Evolutionary conservation across 1,140 invertebrate genomes (phyloP).

Genomic region (Aplysia californica): DNA sequence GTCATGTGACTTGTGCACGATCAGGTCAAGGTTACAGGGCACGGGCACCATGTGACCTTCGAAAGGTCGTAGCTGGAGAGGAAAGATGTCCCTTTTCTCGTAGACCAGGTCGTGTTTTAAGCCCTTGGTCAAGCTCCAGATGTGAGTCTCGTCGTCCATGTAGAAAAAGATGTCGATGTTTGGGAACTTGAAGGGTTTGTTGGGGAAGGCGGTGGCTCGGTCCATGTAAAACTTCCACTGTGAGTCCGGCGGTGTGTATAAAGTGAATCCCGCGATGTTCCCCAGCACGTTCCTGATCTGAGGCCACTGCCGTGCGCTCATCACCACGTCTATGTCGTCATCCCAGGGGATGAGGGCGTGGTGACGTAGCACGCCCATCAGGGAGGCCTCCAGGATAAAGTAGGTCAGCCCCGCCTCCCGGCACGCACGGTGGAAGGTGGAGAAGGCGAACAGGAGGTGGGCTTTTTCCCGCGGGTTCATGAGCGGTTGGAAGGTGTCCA

Average conservation of each 20-base stretch:
- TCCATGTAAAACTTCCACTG: slow-evolving; percentile 56
- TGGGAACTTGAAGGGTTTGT: slow-evolving; percentile 49
- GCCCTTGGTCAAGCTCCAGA: slow-evolving; percentile 48
- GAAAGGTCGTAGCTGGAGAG: slow-evolving; percentile 44
- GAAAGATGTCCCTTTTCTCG: slow-evolving; percentile 52
- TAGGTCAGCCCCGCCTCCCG: slow-evolving; percentile 42
- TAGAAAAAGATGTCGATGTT: slow-evolving; percentile 62
- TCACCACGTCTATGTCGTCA: slow-evolving; percentile 57
- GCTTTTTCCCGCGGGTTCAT: slow-evolving; percentile 27
- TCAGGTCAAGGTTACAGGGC: slow-evolving; percentile 41
- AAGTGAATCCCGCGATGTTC: slow-evolving; percentile 28
- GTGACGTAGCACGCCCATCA: slow-evolving; percentile 52
- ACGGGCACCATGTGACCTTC: slow-evolving; percentile 42
- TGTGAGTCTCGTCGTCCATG: slow-evolving; percentile 52
- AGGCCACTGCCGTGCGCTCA: slow-evolving; percentile 40
- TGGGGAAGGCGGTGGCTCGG: slow-evolving; percentile 6
- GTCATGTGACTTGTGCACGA: slow-evolving; percentile 41
- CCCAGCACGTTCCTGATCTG: slow-evolving; percentile 34
- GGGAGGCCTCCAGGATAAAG: slow-evolving; percentile 49
- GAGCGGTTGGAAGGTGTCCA: slow-evolving; percentile 28
- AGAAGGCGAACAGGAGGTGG: slow-evolving; percentile 29
- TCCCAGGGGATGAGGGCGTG: slow-evolving; percentile 58
- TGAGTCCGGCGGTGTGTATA: slow-evolving; percentile 20
- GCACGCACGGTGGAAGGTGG: slow-evolving; percentile 33
- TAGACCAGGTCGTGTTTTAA: slow-evolving; percentile 41